Base-by-base conservation (phyloP, 1,140 invertebrate species). In the Myzus persicae region DNA sequence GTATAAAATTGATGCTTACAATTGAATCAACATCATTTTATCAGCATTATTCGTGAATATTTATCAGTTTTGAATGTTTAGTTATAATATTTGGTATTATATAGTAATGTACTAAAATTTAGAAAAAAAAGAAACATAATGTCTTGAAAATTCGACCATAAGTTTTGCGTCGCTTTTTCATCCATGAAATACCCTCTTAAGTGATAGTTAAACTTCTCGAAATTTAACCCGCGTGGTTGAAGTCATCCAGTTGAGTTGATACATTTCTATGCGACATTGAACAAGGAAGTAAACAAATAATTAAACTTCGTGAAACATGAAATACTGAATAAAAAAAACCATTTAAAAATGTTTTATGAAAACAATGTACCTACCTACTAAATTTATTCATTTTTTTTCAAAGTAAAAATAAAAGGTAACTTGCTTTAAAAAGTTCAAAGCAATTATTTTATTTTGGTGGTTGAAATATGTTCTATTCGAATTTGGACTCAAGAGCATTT, bases 121-220 rank as follows among this genome's bases (percentile, higher is more conserved):
- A 91, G 7, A 8, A 18, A 91, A 18, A 91, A 44, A 91, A 87
- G 26, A 88, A 88, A 88, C 20, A 84, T n/a, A 67, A 44, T 67
- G 36, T 46, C 67, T 46, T 44, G 26, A 44, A 91, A 91, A 91
- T 76, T 40, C 40, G 31, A 76, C 59, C 59, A 76, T 91, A 91
- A 91, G 59, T 91, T 91, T 90, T 48, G 42, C 9, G n/a, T 2
- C 18, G 42, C 7, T 48, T 91, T 91, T 91, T 91, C 90, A 91
- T n/a, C 90, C 90, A 67, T 91, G 76, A 82, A 91, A 91, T 82
- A 48, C 67, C n/a, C 90, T 91, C 42, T 91, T n/a, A 91, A 81
- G 44, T 38, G 67, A 91, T 82, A 91, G 81, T 91, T 91, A 91
- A 91, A 91, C 42, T 91, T 8, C 42, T n/a, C 90, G n/a, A 24